These are phyloP conservation scores for Synanthedon formicaeformis DNA, from an alignment of 2,888 invertebrate species.

Conservation along the genomic window DNA sequence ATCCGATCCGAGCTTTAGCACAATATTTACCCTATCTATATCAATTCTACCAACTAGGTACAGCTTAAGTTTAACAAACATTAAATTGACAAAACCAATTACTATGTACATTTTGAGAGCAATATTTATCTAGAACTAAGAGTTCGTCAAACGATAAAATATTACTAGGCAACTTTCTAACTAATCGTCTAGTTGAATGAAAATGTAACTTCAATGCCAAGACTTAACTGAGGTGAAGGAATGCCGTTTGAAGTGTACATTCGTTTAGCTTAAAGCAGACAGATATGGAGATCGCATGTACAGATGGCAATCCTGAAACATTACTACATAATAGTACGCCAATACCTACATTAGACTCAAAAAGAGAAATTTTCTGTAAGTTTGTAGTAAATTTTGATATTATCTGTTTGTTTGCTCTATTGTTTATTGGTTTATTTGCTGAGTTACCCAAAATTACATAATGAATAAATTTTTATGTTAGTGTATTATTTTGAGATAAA, in stretches of 20 bases:
- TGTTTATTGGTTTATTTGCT: no score
- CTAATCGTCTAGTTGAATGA: slow-evolving; percentile 19
- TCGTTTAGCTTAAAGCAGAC: slow-evolving; percentile 32
- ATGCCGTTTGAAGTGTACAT: slow-evolving; percentile 24
- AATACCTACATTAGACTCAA: no score
- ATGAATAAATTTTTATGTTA: no score
- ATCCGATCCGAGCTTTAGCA: slow-evolving; percentile 14
- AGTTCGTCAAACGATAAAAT: slow-evolving; percentile 15
- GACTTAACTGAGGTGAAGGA: slow-evolving; percentile 17
- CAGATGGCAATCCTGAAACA: slow-evolving; percentile 22
- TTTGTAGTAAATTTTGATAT: no score
- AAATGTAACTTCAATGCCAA: slow-evolving; percentile 21
- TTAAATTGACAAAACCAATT: slow-evolving; percentile 3
- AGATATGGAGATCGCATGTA: slow-evolving; percentile 38
- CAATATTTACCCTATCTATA: slow-evolving; percentile 29
- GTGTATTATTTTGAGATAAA: no score
- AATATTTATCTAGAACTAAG: not conserved
- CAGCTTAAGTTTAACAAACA: slow-evolving; percentile 2
- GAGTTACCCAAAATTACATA: no score
- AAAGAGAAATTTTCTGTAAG: no score
- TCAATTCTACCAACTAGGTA: slow-evolving; percentile 20
- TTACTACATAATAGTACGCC: not conserved
- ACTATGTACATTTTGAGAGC: slow-evolving; percentile 1
- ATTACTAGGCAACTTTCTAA: slow-evolving; percentile 16
- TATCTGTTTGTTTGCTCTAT: no score